Conservation (phyloP, 2,113 vertebrate species). For the Phalacrocorax carbo region DNA sequence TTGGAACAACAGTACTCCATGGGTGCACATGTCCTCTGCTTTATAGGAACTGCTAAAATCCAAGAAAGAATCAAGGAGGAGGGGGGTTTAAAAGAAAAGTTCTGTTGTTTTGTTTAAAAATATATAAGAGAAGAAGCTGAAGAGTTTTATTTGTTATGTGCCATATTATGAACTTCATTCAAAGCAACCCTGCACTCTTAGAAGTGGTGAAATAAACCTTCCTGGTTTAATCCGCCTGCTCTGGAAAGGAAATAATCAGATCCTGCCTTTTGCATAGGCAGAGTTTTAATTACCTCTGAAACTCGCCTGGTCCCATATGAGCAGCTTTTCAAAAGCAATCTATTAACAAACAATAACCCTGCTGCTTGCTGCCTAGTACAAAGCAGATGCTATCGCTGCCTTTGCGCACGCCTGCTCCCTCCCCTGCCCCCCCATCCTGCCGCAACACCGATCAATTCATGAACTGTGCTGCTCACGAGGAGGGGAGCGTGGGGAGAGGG, state of each 20-base stretch:
- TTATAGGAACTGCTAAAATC: background rate
- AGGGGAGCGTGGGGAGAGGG: background rate
- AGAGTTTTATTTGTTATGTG: conserved; percentile 17
- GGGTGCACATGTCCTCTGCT: background rate
- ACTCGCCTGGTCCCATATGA: conserved; percentile 52
- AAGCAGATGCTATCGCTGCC: background rate
- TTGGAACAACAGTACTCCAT: background rate
- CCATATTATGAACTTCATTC: background rate
- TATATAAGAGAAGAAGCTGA: background rate
- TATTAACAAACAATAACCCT: conserved; percentile 67
- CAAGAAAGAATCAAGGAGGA: background rate
- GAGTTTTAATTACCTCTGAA: conserved; percentile 74
- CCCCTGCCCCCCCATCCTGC: background rate
- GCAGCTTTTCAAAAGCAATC: conserved; percentile 67
- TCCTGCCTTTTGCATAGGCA: conserved; percentile 62
- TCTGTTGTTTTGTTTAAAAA: background rate
- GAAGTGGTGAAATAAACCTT: conserved; percentile 54
- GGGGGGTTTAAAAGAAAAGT: background rate
- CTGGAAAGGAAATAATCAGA: conserved; percentile 62
- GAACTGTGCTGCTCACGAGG: background rate
- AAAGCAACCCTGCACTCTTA: background rate
- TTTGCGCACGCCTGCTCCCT: background rate
- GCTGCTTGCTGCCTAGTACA: conserved; percentile 1
- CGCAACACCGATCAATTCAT: background rate
- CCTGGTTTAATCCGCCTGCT: conserved; percentile 53